A percentile compares a stretch with the other conserved stretches of the same genome.
These are phyloP conservation scores for Bembecia ichneumoniformis DNA, from an alignment of 2,888 invertebrate species.

Conservation along the genomic window DNA sequence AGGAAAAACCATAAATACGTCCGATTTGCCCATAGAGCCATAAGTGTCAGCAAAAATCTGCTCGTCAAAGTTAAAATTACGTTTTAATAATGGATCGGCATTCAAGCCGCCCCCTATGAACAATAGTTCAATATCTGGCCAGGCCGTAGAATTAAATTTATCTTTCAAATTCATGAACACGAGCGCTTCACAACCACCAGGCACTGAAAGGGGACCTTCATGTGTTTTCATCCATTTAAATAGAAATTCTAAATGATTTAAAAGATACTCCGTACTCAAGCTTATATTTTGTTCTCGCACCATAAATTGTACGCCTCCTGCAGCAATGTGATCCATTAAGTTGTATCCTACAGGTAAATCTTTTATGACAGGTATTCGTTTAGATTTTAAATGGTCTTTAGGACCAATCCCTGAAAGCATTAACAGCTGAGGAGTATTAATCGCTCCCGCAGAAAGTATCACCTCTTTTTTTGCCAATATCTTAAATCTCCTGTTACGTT, in stretches of 20 bases:
- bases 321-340: conserved; percentile 79
- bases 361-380: conserved; percentile 67
- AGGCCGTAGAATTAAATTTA: conserved; percentile 64
- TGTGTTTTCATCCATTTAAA: conserved; percentile 69
- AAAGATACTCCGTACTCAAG: conserved; percentile 42
- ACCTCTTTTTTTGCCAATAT: conserved; percentile 79
- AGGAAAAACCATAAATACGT: conserved; percentile 73
- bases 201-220: conserved; percentile 72
- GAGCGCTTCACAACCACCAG: conserved; percentile 78
- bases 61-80: conserved; percentile 69
- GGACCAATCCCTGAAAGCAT: conserved; percentile 86
- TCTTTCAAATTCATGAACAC: conserved; percentile 75
- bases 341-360: conserved; percentile 78
- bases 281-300: conserved; percentile 47
- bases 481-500: conserved; percentile 58
- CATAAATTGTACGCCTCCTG: conserved; percentile 75
- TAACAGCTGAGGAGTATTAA: conserved; percentile 83
- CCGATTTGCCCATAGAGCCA: conserved; percentile 44
- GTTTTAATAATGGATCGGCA: conserved; percentile 51
- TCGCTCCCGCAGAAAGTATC: conserved; percentile 81
- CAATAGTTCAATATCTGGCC: conserved; percentile 77
- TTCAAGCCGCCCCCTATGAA: conserved; percentile 72
- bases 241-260: conserved; percentile 50
- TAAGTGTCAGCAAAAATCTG: conserved; percentile 53
- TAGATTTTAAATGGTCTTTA: conserved; percentile 66